Conservation (phyloP, 2,888 invertebrate species). For the Coremacera marginata region DNA sequence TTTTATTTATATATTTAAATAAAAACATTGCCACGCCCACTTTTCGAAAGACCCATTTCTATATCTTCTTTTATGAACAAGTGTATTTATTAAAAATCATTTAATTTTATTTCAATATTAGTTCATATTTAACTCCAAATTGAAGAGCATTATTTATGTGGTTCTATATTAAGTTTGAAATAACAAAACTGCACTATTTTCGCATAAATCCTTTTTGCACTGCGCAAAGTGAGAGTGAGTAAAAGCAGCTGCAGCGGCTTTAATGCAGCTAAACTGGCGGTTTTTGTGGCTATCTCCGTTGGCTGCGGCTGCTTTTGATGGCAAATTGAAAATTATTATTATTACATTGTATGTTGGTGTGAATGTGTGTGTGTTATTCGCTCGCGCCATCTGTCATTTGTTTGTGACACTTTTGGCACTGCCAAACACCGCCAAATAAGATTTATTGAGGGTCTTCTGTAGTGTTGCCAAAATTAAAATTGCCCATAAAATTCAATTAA, state of each 20-base stretch:
- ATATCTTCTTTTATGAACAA: no score
- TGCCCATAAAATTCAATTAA: slow-evolving; percentile 24
- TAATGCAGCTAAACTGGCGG: no score
- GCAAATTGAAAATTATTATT: slow-evolving; percentile 54
- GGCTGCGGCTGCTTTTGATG: slow-evolving; percentile 36
- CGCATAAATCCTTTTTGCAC: not conserved
- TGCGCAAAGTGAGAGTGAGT: not conserved
- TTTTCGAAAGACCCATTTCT: no score
- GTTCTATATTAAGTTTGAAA: no score
- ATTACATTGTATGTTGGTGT: slow-evolving; percentile 33
- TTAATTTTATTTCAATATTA: not conserved
- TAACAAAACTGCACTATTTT: no score
- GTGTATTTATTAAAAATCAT: no score
- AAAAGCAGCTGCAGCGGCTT: not conserved
- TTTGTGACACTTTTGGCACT: slow-evolving; percentile 22
- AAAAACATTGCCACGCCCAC: no score
- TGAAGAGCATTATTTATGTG: no score
- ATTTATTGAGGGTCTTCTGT: slow-evolving; percentile 41
- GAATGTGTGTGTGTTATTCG: not conserved
- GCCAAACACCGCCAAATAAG: slow-evolving; percentile 27
- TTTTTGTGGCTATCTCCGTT: slow-evolving; percentile 13
- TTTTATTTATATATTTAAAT: no score
- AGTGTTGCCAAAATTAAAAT: slow-evolving; percentile 40
- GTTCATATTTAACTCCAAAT: not conserved
- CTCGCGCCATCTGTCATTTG: slow-evolving; percentile 23